phyloP scores from a whole-genome alignment of 23 tunicate species.

The Diplosoma virens region DNA sequence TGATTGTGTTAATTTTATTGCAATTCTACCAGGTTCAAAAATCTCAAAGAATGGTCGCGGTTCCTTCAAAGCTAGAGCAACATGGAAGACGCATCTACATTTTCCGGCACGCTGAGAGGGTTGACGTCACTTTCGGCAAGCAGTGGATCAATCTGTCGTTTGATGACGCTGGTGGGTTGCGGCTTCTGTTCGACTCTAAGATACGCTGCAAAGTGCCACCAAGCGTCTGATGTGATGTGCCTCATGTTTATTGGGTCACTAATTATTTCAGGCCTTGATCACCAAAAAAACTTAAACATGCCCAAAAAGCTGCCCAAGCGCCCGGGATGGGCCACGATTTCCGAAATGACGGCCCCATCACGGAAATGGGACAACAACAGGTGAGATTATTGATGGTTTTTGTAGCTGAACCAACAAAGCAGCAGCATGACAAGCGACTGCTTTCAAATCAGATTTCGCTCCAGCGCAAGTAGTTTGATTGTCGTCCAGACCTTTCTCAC shows the following conservation, averaged over 20 bases:
- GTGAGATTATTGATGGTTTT: too few species aligned
- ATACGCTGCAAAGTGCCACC: too few species aligned
- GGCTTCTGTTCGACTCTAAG: too few species aligned
- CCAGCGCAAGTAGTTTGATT: too few species aligned
- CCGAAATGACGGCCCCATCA: constrained; percentile 73
- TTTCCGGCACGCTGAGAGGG: constrained; percentile 91
- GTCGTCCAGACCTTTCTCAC: constrained; percentile 72
- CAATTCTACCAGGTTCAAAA: constrained; percentile 87
- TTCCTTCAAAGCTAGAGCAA: constrained; percentile 35
- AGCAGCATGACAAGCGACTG: too few species aligned
- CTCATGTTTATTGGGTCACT: too few species aligned
- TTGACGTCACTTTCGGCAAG: constrained; percentile 92
- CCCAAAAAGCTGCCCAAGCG: constrained; percentile 74
- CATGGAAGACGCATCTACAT: constrained; percentile 67
- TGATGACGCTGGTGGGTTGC: constrained; percentile 64
- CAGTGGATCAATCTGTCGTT: constrained; percentile 82
- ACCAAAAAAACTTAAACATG: constrained; percentile 86
- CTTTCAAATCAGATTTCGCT: too few species aligned
- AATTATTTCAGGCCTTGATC: constrained; percentile 60
- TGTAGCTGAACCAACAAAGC: too few species aligned
- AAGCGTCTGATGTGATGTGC: too few species aligned
- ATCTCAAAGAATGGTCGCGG: constrained; percentile 49
- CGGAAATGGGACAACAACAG: constrained; percentile 92
- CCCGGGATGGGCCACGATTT: constrained; percentile 67
- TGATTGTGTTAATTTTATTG: too few species aligned